A percentile compares a stretch with the other conserved stretches of the same genome.
phyloP scores from a whole-genome alignment of 2,113 vertebrate species.

The Orcinus orca region DNA sequence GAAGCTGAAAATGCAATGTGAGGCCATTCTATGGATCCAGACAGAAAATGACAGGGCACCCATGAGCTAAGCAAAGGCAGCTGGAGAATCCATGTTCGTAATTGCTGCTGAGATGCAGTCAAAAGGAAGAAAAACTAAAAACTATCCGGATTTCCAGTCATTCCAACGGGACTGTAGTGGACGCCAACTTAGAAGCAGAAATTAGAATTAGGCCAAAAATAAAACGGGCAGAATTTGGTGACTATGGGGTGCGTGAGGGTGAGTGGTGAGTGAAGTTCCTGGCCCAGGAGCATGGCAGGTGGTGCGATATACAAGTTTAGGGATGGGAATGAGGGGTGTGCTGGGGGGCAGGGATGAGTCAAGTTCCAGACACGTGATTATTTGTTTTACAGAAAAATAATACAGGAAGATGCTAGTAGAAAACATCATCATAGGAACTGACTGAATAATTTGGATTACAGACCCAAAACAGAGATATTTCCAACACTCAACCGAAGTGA shows the following conservation, averaged over 20 bases:
- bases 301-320: background rate
- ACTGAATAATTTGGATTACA: slow-evolving; percentile 49
- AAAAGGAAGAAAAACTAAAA: background rate
- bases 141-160: background rate
- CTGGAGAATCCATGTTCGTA: background rate
- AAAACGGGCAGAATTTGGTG: background rate
- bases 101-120: background rate
- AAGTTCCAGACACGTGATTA: background rate
- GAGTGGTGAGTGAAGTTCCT: background rate
- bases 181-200: background rate
- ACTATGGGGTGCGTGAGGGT: background rate
- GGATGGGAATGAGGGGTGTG: background rate
- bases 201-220: background rate
- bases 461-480: slow-evolving; percentile 53
- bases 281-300: background rate
- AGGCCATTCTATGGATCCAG: background rate
- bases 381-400: slow-evolving; percentile 53
- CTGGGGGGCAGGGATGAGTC: background rate
- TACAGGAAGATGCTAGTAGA: background rate
- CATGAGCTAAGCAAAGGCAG: background rate
- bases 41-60: background rate
- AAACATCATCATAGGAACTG: background rate
- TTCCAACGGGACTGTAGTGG: background rate
- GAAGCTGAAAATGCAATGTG: background rate
- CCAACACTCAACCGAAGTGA: slow-evolving; percentile 1